phyloP scores from a whole-genome alignment of 2,888 invertebrate species.

The Incurvaria masculella region DNA sequence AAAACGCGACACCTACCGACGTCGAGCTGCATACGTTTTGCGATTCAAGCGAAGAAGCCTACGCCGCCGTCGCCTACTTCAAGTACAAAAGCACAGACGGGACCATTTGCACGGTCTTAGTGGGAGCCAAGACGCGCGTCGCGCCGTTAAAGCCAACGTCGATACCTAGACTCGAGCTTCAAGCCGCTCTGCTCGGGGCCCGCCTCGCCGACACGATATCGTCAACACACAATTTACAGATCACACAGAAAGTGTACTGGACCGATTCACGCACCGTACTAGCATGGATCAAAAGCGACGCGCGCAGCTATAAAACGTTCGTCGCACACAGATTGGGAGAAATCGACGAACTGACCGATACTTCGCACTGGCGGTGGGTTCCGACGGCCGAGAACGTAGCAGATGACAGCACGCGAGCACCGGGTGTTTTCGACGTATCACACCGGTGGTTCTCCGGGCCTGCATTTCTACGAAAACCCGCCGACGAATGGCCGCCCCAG shows the following conservation, averaged over 20 bases:
- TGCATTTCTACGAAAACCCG: neutral
- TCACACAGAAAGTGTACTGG: slow-evolving; percentile 1
- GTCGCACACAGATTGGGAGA: slow-evolving; percentile 8
- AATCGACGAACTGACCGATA: slow-evolving; percentile 3
- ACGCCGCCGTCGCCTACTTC: slow-evolving; percentile 9
- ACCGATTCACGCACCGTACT: slow-evolving; percentile 6
- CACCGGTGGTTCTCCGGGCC: neutral
- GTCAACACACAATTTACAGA: neutral
- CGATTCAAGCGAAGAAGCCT: slow-evolving; percentile 11
- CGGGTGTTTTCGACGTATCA: neutral
- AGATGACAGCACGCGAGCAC: slow-evolving; percentile 5
- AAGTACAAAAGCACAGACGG: neutral
- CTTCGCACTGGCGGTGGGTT: neutral
- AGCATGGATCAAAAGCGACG: slow-evolving; percentile 4
- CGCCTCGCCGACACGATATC: slow-evolving; percentile 1
- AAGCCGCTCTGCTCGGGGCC: slow-evolving; percentile 11
- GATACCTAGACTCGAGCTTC: slow-evolving; percentile 12
- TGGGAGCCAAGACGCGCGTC: slow-evolving; percentile 11
- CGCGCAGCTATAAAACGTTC: slow-evolving; percentile 3
- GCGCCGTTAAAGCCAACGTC: slow-evolving; percentile 11
- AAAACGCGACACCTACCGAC: neutral
- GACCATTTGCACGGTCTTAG: neutral
- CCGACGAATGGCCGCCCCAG: neutral
- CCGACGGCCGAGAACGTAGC: slow-evolving; percentile 1
- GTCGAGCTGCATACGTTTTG: slow-evolving; percentile 12